A percentile compares a stretch with the other conserved stretches of the same genome.
Evolutionary conservation across 2,888 invertebrate species (phyloP).

Genomic region (Chrysolina americana): DNA sequence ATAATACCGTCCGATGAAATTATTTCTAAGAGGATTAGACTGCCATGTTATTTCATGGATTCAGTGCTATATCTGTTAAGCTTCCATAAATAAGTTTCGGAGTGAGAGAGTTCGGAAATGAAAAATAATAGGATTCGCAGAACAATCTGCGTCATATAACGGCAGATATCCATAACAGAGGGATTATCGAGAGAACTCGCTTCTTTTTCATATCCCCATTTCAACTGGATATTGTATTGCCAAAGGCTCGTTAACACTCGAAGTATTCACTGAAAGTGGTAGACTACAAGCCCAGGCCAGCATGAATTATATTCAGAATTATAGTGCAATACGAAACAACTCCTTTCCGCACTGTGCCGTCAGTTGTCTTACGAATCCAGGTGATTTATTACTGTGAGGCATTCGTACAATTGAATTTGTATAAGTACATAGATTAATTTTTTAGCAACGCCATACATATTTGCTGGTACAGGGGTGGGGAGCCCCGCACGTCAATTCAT

Average conservation of each 20-base stretch:
- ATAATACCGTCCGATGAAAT: conserved; percentile 34
- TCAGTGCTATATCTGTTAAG: conserved; percentile 4
- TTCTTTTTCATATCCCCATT: neutral
- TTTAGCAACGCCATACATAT: too few species aligned
- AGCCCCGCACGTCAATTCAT: too few species aligned
- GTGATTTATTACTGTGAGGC: too few species aligned
- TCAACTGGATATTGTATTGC: neutral
- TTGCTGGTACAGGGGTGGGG: too few species aligned
- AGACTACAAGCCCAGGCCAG: too few species aligned
- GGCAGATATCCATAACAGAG: conserved; percentile 10
- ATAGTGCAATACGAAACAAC: too few species aligned
- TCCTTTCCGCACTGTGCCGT: too few species aligned
- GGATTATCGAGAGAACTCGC: neutral
- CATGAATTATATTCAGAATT: too few species aligned
- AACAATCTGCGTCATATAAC: conserved; percentile 8
- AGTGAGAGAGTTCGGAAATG: conserved; percentile 22
- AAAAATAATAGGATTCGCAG: conserved; percentile 17
- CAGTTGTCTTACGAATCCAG: too few species aligned
- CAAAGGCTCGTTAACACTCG: neutral
- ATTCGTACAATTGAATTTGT: too few species aligned
- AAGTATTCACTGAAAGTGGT: neutral
- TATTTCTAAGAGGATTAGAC: conserved; percentile 42
- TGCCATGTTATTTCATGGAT: conserved; percentile 28
- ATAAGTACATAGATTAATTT: too few species aligned
- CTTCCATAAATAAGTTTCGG: conserved; percentile 26